phyloP scores from a whole-genome alignment of 2,113 vertebrate genomes.

The Tragulus kanchil region DNA sequence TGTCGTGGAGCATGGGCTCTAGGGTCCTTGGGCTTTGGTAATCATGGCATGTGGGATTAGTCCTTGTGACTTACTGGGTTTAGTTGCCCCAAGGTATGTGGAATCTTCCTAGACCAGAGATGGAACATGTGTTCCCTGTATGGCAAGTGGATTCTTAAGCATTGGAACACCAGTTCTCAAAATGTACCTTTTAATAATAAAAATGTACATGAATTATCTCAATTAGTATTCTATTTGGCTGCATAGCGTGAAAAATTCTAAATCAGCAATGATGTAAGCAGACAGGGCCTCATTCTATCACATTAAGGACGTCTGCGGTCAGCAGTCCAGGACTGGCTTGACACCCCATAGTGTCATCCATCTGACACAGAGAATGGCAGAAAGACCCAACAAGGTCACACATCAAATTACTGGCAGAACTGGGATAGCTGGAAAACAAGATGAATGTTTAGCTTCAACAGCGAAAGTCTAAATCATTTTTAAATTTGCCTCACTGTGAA shows the following conservation, averaged over 20 bases:
- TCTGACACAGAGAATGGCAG: background rate
- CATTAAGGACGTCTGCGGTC: background rate
- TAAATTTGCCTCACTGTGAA: conserved; percentile 23
- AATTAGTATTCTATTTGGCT: background rate
- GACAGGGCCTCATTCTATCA: background rate
- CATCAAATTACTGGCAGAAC: background rate
- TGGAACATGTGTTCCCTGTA: fast-evolving
- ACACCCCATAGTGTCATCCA: background rate
- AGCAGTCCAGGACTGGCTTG: background rate
- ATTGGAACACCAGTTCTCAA: background rate
- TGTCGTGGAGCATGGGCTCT: background rate
- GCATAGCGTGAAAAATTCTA: background rate
- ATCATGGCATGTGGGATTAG: background rate
- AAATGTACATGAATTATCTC: background rate
- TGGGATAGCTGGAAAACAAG: background rate
- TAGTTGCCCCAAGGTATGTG: background rate
- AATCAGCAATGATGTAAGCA: background rate
- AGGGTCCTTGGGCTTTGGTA: background rate
- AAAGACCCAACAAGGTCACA: background rate
- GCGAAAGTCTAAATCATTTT: background rate
- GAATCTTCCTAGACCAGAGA: background rate
- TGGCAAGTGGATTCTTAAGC: background rate
- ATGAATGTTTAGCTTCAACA: background rate
- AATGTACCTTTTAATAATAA: background rate
- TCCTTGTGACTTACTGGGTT: background rate